Base-by-base conservation (phyloP, 2,888 invertebrate genomes). In the Latheticus oryzae region DNA sequence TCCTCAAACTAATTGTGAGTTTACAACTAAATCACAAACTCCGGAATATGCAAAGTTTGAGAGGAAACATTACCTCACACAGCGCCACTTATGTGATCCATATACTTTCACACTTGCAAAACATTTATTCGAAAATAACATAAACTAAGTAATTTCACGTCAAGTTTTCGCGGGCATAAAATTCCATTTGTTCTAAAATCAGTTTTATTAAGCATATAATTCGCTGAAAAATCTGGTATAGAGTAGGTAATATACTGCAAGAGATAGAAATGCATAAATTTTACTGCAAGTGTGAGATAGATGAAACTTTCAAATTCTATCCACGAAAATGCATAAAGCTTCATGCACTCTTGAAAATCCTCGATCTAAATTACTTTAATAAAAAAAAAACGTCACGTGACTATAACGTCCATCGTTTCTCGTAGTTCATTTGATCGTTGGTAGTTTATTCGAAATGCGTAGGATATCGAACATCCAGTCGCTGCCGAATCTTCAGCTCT, bases 1-100 rank as follows among this genome's bases (percentile, higher is more conserved):
- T 70, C 67, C 71, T 66, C 63, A 62, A 70, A 71, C 71, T 72
- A 73, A 73, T 73, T 72, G 70, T 63, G 65, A 72, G 69, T 70
- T 71, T 68, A 69, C 67, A 71, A 71, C 68, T 70, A 64, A 62
- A 68, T 68, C 65, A 64, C 63, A 63, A 66, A 66, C 67, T 66
- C 60, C 47, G 60, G 61, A 67, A 61, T 66, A 63, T 61, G 64
- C 64, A 67, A 69, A 66, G 58, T 68, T 64, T 40, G 40, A 19
- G 42, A 42, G 58, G 60, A 67, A 66, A 69, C 65, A 69, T n/a
- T n/a, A n/a, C n/a, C n/a, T n/a, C n/a, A n/a, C n/a, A n/a, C n/a
- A n/a, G 66, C 64, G 61, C 64, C 54, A 52, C 37, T 43, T 55
- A 43, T 42, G 35, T 16, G 23, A 28, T 48, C 42, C 53, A 32